phyloP scores from a whole-genome alignment of 2,888 invertebrate species.

The Cosmorhoe ocellata region DNA sequence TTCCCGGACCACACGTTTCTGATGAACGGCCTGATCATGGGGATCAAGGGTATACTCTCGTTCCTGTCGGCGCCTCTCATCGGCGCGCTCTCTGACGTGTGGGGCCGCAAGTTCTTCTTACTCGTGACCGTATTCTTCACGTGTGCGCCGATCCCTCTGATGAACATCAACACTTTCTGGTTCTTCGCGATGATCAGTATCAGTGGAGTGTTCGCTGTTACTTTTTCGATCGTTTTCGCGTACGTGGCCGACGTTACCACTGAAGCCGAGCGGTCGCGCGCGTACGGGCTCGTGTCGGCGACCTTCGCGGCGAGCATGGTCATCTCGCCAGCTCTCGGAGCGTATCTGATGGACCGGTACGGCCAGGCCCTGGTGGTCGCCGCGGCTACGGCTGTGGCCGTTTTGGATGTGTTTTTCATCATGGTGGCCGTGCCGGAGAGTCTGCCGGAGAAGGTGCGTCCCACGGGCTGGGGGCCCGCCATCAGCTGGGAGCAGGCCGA shows the following conservation, averaged over 20 bases:
- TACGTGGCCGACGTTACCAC: conserved; percentile 99
- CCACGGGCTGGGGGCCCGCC: conserved; percentile 91
- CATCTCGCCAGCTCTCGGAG: conserved; percentile 98
- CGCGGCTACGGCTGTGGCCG: conserved; percentile 96
- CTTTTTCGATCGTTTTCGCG: conserved; percentile 99
- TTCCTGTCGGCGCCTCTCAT: conserved; percentile 98
- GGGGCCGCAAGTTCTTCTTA: conserved; percentile 99
- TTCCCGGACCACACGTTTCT: conserved; percentile 99
- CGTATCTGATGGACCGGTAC: conserved; percentile 92
- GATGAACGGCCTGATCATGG: conserved; percentile 99
- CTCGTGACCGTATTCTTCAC: conserved; percentile 99
- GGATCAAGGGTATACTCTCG: conserved; percentile 98
- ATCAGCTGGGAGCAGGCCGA: conserved; percentile 99
- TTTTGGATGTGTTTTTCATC: conserved; percentile 98
- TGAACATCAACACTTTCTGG: conserved; percentile 99
- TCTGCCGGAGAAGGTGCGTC: conserved; percentile 93
- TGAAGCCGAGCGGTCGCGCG: conserved; percentile 96
- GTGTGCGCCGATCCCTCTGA: conserved; percentile 98
- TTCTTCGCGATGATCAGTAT: conserved; percentile 99
- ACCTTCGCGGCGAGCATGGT: conserved; percentile 99
- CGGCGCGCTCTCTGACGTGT: conserved; percentile 98
- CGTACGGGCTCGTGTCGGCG: conserved; percentile 98
- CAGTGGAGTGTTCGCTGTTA: conserved; percentile 99
- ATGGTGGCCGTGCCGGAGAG: conserved; percentile 99
- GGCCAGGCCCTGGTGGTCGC: conserved; percentile 94